A percentile compares a stretch with the other conserved stretches of the same genome.
Evolutionary conservation across 2,888 invertebrate species (phyloP).

Genomic region (Napeogenes sylphis): DNA sequence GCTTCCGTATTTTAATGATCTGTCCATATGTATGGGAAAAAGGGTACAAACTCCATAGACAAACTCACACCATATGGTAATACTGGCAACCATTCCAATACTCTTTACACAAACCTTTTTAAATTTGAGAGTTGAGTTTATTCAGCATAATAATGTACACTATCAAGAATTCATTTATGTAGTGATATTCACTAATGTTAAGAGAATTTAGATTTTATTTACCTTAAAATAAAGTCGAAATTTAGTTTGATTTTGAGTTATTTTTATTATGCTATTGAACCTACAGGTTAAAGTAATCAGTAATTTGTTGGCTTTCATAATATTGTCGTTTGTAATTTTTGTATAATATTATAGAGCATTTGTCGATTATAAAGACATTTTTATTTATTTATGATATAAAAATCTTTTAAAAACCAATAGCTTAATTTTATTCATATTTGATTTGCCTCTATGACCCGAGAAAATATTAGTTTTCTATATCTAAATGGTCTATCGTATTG

Average conservation of each 20-base stretch:
- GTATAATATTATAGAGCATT: conserved; percentile 6
- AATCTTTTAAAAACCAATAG: too few species aligned
- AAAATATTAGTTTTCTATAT: too few species aligned
- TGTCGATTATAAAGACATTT: neutral
- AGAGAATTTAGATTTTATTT: conserved; percentile 9
- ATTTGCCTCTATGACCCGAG: too few species aligned
- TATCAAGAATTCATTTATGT: conserved; percentile 24
- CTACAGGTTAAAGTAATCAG: conserved; percentile 21
- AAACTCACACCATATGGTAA: conserved; percentile 44
- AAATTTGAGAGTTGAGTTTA: conserved; percentile 13
- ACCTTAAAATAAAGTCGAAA: neutral
- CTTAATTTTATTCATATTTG: neutral
- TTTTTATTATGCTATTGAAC: conserved; percentile 13
- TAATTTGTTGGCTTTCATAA: conserved; percentile 10
- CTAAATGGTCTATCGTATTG: too few species aligned
- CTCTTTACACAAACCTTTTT: conserved; percentile 20
- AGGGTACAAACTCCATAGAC: conserved; percentile 30
- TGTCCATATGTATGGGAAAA: conserved; percentile 44
- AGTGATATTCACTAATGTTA: neutral
- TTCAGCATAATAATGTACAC: conserved; percentile 23
- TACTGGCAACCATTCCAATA: conserved; percentile 19
- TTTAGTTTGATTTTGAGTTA: neutral
- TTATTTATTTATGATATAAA: neutral
- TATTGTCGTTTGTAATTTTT: conserved; percentile 3
- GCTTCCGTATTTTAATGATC: conserved; percentile 48